Evolutionary conservation across 2,888 invertebrate genomes (phyloP).

Genomic region (Lasioglossum pauxillum): DNA sequence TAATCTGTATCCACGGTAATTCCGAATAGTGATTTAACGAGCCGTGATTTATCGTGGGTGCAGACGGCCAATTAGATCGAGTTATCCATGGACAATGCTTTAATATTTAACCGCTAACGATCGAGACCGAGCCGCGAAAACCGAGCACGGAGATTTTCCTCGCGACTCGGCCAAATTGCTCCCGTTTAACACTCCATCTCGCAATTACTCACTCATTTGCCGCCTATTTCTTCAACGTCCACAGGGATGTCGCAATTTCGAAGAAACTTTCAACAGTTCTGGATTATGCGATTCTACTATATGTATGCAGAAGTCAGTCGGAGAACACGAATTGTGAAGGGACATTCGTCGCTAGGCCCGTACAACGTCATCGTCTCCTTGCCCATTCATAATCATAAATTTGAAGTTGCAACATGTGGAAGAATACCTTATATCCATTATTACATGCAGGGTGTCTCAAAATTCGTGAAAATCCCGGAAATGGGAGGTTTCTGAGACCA

Average conservation of each 20-base stretch:
- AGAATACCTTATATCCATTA: no score
- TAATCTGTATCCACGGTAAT: conserved; percentile 24
- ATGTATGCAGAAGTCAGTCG: neutral
- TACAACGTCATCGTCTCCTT: no score
- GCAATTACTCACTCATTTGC: neutral
- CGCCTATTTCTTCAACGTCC: neutral
- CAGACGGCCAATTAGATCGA: neutral
- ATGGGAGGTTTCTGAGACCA: no score
- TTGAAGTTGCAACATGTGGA: no score
- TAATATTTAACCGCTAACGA: neutral
- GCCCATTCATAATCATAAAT: no score
- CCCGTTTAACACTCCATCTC: neutral
- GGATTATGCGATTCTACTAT: neutral
- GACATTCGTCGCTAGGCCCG: no score
- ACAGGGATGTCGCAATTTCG: neutral
- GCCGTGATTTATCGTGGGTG: conserved; percentile 19
- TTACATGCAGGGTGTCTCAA: no score
- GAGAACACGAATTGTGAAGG: neutral
- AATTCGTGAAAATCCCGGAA: no score
- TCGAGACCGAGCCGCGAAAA: neutral
- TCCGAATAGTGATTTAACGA: conserved; percentile 15
- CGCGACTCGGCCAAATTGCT: neutral
- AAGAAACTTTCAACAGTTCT: neutral
- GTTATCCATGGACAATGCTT: neutral
- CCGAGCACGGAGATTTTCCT: neutral